phyloP scores from a whole-genome alignment of 2,113 vertebrate genomes.

The Isurus oxyrinchus region DNA sequence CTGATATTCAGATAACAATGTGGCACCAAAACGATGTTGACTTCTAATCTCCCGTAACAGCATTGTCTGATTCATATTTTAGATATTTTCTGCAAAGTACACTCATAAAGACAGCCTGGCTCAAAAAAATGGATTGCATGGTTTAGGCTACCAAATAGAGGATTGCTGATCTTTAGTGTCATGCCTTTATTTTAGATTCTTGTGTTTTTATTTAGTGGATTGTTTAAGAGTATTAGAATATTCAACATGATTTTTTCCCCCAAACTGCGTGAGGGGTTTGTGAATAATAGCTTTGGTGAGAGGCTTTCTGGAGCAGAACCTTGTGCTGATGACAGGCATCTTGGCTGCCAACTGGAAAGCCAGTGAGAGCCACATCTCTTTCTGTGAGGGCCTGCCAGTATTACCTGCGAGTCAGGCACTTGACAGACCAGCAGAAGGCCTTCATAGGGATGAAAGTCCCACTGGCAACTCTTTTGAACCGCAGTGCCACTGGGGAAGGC shows the following conservation, averaged over 20 bases:
- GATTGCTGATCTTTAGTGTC: background rate
- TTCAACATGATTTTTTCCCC: background rate
- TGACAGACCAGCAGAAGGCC: too few relatives aligned
- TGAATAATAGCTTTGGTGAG: background rate
- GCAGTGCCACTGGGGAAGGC: too few relatives aligned
- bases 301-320: background rate
- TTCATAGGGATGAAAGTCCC: too few relatives aligned
- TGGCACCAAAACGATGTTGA: background rate
- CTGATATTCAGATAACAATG: background rate
- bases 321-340: too few relatives aligned
- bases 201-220: too few relatives aligned
- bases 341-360: too few relatives aligned
- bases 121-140: background rate
- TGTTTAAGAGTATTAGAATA: background rate
- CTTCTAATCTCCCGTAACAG: background rate
- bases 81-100: background rate
- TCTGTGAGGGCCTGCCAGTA: too few relatives aligned
- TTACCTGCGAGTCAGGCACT: too few relatives aligned
- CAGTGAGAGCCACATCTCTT: too few relatives aligned
- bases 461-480: too few relatives aligned
- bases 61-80: background rate
- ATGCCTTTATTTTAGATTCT: background rate
- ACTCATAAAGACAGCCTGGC: background rate
- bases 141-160: background rate
- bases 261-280: background rate